Evolutionary conservation across 2,797 vertebrate genomes (phyloP).

Genomic region (Anolis apletophallus): DNA sequence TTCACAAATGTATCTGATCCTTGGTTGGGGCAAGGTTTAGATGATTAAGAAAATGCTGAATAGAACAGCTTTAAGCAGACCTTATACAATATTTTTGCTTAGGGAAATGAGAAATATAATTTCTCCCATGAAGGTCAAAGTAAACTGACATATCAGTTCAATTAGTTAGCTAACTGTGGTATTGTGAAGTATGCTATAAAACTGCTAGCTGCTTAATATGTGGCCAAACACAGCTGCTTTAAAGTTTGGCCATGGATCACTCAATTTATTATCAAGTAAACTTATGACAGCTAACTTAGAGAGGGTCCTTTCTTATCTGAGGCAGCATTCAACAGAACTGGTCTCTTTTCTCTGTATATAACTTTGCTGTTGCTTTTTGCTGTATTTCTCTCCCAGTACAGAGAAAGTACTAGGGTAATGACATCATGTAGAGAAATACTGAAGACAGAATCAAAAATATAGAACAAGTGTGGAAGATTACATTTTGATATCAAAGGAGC

Average conservation of each 20-base stretch:
- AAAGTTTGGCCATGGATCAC: constrained; percentile 41
- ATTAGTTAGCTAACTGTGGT: constrained; percentile 56
- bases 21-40: background rate
- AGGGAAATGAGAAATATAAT: constrained; percentile 19
- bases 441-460: constrained; percentile 35
- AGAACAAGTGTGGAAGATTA: background rate
- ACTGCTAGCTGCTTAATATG: constrained; percentile 64
- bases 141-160: constrained; percentile 30
- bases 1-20: background rate
- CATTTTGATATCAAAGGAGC: constrained; percentile 10
- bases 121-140: constrained; percentile 36
- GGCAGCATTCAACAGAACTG: constrained; percentile 34
- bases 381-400: constrained; percentile 35
- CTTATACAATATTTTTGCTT: background rate
- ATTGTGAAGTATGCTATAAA: constrained; percentile 60
- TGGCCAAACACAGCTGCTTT: constrained; percentile 53
- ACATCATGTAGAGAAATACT: constrained; percentile 48
- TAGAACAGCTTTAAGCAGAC: background rate
- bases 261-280: constrained; percentile 42
- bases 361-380: constrained; percentile 46
- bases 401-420: constrained; percentile 29
- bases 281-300: constrained; percentile 44
- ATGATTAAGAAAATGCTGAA: background rate
- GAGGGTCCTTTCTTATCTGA: constrained; percentile 33
- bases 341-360: constrained; percentile 18